Percentiles rank a stretch among this genome's conserved stretches.
Conservation (phyloP, 2,888 invertebrate species). For the Athalia rosae region DNA sequence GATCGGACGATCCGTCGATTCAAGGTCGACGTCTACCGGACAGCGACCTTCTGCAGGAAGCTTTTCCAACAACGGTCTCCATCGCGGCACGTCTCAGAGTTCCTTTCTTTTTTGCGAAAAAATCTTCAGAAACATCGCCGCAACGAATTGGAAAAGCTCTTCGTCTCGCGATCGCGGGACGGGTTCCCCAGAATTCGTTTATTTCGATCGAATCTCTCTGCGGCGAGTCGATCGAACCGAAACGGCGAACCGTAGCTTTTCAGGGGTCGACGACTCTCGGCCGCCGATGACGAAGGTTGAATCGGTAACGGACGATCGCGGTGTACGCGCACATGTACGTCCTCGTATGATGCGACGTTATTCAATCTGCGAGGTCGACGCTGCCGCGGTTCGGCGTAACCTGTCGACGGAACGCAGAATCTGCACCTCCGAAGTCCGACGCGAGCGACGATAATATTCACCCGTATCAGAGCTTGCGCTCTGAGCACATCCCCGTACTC, state of each 20-base stretch:
- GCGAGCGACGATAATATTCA: constrained; percentile 5
- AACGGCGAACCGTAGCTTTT: background rate
- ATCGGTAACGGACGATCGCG: background rate
- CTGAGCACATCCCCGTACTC: constrained; percentile 17
- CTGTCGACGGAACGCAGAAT: constrained; percentile 60
- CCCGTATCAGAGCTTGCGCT: constrained; percentile 46
- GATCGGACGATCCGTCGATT: too few relatives aligned
- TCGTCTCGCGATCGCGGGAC: background rate
- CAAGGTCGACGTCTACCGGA: too few relatives aligned
- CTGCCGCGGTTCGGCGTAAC: constrained; percentile 62
- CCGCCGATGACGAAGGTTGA: background rate
- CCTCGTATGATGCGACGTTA: constrained; percentile 28
- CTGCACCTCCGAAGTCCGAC: constrained; percentile 56
- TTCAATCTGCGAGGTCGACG: constrained; percentile 54
- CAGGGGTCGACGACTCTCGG: background rate
- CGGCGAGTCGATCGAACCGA: background rate
- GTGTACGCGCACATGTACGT: constrained; percentile 46
- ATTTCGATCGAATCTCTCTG: background rate
- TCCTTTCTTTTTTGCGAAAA: background rate
- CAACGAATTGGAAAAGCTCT: too few relatives aligned
- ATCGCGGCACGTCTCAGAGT: background rate
- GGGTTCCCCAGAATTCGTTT: background rate
- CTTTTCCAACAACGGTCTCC: too few relatives aligned
- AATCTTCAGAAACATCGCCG: too few relatives aligned
- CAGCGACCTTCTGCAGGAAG: too few relatives aligned